A percentile compares a stretch with the other conserved stretches of the same genome.
Evolutionary conservation across 2,888 invertebrate species (phyloP).

Genomic region (Hyppa rectilinea): DNA sequence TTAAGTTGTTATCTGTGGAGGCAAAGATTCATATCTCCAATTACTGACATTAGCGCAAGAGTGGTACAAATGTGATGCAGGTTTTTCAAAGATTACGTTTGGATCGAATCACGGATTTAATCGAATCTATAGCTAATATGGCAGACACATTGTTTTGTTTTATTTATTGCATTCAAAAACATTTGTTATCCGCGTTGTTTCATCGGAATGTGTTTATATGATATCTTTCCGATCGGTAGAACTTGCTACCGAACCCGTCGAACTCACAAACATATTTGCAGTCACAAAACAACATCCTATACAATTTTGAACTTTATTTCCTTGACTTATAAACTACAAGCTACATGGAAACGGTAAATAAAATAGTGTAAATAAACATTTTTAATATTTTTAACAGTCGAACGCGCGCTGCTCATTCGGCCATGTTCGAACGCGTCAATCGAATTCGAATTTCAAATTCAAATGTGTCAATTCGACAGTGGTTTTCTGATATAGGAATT

Average conservation of each 20-base stretch:
- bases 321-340: not conserved
- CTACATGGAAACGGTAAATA: not conserved
- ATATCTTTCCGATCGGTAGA: conserved; percentile 86
- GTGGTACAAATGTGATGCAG: not conserved
- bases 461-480: conserved; percentile 81
- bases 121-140: conserved; percentile 14
- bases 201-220: conserved; percentile 82
- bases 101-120: not conserved
- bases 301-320: conserved; percentile 45
- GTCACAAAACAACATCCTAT: not conserved
- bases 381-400: conserved; percentile 80
- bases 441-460: conserved; percentile 78
- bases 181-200: conserved; percentile 74
- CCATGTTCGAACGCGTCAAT: conserved; percentile 81
- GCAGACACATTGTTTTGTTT: conserved; percentile 38
- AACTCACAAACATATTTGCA: conserved; percentile 36
- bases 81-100: not conserved
- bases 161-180: conserved; percentile 55
- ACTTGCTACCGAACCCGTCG: conserved; percentile 81
- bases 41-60: not conserved
- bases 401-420: conserved; percentile 78
- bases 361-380: conserved; percentile 61
- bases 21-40: not conserved
- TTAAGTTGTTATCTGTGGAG: too few relatives aligned
- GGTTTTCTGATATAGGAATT: conserved; percentile 51